Base-by-base conservation (phyloP, 92 coral and sea anemone genomes). In the Micromussa lordhowensis region DNA sequence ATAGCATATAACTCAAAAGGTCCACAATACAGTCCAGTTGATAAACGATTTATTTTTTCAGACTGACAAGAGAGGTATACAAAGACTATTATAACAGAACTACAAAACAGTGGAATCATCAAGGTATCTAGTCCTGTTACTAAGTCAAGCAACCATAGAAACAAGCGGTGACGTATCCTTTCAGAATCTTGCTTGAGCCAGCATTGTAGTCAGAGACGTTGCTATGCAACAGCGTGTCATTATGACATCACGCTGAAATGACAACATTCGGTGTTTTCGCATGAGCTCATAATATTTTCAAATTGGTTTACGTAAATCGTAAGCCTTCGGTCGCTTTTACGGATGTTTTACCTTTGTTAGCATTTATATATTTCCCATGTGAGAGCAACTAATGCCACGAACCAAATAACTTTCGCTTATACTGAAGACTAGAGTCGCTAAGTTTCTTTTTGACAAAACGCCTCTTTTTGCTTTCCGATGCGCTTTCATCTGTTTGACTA, bases 401-500 rank as follows among this genome's bases (percentile, higher is more conserved):
- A 72, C 88, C 88, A 84, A 84, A 84, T 16, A 84, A 55, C 80
- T 84, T 84, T 55, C 59, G 61, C 59, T 55, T 84, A 34, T 75
- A 74, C n/a, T 84, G 55, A 51, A 74, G 28, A 57, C 88, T 84
- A 16, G 88, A 84, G 71, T 84, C 81, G 58, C 88, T 84, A 0
- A 84, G 72, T 75, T 84, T 84, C 81, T 84, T 84, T 28, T 75
- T 84, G 58, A 75, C 81, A 22, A 55, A 22, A 24, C 88, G 88
- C 58, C 34, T 84, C 72, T 84, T 84, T 28, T 74, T 84, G 5
- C 80, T 35, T 74, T 84, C 88, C 12, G 88, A 74, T 17, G 88
- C 73, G 36, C 88, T 72, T 12, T 86, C 89, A 24, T 86, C 89
- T 2, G 83, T 77, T 77, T 77, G 89, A 49, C 89, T 86, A 55